Evolutionary conservation across 1,140 invertebrate species (phyloP).

Genomic region (Hyposmocoma kahamanoa): DNA sequence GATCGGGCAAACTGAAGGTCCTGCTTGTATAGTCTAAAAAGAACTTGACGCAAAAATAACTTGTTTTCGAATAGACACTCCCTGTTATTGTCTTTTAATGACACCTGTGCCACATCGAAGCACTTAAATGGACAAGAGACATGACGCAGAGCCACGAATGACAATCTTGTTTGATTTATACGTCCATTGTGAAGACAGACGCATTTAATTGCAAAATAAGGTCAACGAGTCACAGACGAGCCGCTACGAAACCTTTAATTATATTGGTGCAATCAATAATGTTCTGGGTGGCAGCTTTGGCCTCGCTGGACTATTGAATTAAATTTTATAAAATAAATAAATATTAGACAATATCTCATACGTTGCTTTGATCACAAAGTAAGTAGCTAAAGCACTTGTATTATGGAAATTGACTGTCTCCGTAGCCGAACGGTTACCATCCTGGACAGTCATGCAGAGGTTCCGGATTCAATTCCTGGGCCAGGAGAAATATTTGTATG

Average conservation of each 20-base stretch:
- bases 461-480: too few species aligned
- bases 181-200: conserved; percentile 31
- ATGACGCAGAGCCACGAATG: conserved; percentile 11
- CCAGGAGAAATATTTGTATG: too few species aligned
- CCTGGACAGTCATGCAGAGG: too few species aligned
- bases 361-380: too few species aligned
- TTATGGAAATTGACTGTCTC: too few species aligned
- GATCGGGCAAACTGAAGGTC: background rate
- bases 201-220: conserved; percentile 39
- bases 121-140: background rate
- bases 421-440: too few species aligned
- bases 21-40: background rate
- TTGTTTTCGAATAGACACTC: background rate
- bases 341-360: too few species aligned
- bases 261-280: too few species aligned
- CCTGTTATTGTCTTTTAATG: background rate
- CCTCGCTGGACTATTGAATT: too few species aligned
- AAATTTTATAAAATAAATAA: too few species aligned
- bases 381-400: too few species aligned
- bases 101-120: background rate
- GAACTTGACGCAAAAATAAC: background rate
- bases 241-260: background rate
- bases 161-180: conserved; percentile 46
- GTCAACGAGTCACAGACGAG: conserved; percentile 17
- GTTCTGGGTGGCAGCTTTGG: too few species aligned